phyloP scores from a whole-genome alignment of 2,797 vertebrate genomes.

The Sciaenops ocellatus region DNA sequence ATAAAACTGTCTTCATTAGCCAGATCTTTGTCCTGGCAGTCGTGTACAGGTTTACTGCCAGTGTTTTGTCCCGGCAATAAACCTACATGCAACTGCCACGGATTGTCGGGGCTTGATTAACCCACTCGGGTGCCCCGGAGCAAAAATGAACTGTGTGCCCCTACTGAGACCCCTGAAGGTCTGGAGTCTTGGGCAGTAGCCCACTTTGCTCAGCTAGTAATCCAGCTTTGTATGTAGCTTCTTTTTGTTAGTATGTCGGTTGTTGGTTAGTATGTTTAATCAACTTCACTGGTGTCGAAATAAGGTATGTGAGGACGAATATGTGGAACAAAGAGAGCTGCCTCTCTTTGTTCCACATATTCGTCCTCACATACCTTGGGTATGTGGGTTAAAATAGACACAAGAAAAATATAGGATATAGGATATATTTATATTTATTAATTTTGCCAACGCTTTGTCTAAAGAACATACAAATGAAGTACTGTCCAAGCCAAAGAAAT shows the following conservation, averaged over 20 bases:
- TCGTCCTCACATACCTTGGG: no score
- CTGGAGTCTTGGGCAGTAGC: neutral
- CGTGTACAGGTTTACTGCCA: neutral
- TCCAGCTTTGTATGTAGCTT: neutral
- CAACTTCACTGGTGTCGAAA: neutral
- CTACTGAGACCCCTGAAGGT: neutral
- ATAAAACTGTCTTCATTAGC: neutral
- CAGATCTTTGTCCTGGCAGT: slow-evolving; percentile 5
- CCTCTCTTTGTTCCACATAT: no score
- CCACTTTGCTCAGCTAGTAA: neutral
- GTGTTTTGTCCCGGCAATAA: neutral
- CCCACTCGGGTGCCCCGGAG: slow-evolving; percentile 19
- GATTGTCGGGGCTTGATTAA: slow-evolving; percentile 20
- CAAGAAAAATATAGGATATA: no score
- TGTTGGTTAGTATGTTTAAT: neutral
- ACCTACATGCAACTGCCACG: neutral
- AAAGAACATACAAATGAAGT: no score
- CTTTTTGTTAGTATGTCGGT: neutral
- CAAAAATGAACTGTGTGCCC: slow-evolving; percentile 1
- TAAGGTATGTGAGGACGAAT: neutral
- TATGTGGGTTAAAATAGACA: no score
- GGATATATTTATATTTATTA: no score
- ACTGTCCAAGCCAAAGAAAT: no score
- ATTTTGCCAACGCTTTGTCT: no score
- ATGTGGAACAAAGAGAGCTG: no score